A percentile compares a stretch with the other conserved stretches of the same genome.
Evolutionary conservation across 1,140 invertebrate species (phyloP).

Genomic region (Periplaneta americana): DNA sequence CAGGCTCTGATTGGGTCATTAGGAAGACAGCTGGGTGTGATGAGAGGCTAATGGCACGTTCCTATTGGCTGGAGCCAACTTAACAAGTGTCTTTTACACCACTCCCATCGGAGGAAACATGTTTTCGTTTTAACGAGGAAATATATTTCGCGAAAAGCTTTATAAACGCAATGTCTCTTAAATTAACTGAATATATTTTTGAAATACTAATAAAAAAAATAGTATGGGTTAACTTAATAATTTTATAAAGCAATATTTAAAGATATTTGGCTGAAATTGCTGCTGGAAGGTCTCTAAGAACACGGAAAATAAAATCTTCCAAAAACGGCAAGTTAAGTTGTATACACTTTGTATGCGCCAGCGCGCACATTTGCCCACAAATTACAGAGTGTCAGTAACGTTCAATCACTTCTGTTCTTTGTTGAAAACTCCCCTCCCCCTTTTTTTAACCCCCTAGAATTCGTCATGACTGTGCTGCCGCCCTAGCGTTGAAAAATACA

Average conservation of each 20-base stretch:
- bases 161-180: not conserved
- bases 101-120: constrained; percentile 13
- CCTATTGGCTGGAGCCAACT: constrained; percentile 3
- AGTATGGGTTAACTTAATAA: not conserved
- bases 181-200: not conserved
- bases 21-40: constrained; percentile 17
- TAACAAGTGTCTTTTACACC: constrained; percentile 17
- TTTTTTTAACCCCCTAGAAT: not conserved
- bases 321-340: not conserved
- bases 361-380: constrained; percentile 3
- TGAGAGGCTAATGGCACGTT: constrained; percentile 12
- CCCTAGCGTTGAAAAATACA: not conserved
- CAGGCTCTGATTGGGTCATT: constrained; percentile 19
- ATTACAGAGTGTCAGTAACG: constrained; percentile 13
- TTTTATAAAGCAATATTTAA: not conserved
- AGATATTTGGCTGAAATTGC: not conserved
- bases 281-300: not conserved
- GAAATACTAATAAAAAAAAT: not conserved
- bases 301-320: not conserved
- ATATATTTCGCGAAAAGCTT: not conserved
- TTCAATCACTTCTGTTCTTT: constrained; percentile 12
- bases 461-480: constrained; percentile 1
- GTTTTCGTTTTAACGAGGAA: not conserved
- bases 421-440: constrained; percentile 1
- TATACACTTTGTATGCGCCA: constrained; percentile 2